Evolutionary conservation across 2,888 invertebrate species (phyloP).

Genomic region (Nephrotoma appendiculata): DNA sequence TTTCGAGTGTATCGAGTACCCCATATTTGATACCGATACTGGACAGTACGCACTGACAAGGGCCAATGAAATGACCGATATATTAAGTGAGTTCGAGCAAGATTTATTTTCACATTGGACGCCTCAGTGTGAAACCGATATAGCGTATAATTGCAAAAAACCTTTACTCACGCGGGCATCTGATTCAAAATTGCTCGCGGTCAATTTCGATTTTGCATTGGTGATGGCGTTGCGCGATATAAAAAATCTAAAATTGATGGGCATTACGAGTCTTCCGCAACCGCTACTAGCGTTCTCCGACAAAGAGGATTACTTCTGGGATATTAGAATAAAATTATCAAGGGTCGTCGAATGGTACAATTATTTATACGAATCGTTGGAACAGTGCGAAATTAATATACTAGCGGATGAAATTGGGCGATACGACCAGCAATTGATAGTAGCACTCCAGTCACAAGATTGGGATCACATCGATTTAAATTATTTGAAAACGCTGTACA

Average conservation of each 20-base stretch:
- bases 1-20: constrained; percentile 35
- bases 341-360: constrained; percentile 75
- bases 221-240: constrained; percentile 65
- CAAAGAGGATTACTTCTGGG: constrained; percentile 54
- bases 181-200: background rate
- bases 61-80: background rate
- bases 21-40: background rate
- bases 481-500: constrained; percentile 53
- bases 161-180: background rate
- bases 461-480: constrained; percentile 55
- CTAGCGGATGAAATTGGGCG: constrained; percentile 57
- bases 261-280: constrained; percentile 44
- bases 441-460: constrained; percentile 50
- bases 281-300: constrained; percentile 49
- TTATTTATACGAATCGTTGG: constrained; percentile 54
- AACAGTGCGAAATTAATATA: constrained; percentile 61
- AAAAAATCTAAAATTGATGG: constrained; percentile 56
- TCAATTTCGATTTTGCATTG: constrained; percentile 50
- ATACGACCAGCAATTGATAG: constrained; percentile 55
- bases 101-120: background rate
- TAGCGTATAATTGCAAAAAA: background rate
- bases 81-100: background rate
- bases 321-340: constrained; percentile 39
- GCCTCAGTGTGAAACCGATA: background rate
- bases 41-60: background rate